Evolutionary conservation across 1,140 invertebrate genomes (phyloP), one percentile per base, ranked within the genome.

Genomic region (Homalodisca vitripennis): DNA sequence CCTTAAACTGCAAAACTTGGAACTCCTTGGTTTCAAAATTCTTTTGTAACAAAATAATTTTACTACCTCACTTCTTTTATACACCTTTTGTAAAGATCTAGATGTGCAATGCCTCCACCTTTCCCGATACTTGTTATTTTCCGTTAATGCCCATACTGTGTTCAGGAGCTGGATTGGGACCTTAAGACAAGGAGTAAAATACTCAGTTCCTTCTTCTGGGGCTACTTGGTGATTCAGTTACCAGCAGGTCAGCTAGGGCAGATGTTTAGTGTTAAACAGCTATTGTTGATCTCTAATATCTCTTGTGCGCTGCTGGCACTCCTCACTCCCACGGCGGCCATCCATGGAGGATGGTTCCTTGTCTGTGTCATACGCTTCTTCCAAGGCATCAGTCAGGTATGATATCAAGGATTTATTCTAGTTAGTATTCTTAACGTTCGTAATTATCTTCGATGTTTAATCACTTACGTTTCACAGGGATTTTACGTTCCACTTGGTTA

Each of bases 401-500:
- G n/a, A n/a, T n/a, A n/a, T n/a, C n/a, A n/a, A n/a, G n/a, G n/a
- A n/a, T n/a, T n/a, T n/a, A n/a, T n/a, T n/a, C n/a, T n/a, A n/a
- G n/a, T n/a, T n/a, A n/a, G n/a, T n/a, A n/a, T n/a, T n/a, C n/a
- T n/a, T n/a, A n/a, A n/a, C n/a, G n/a, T n/a, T n/a, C n/a, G 17
- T 22, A 20, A 12, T 55, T 22, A 55, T 12, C 51, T 26, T 55
- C 6, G 3, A 55, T 55, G 22, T 55, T 55, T 55, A 6, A 22
- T 29, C 13, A 29, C 13, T 64, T 31, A 20, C 70, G 71, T n/a
- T n/a, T n/a, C n/a, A 13, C 60, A 75, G 73, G 94, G 94, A 47
- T 92, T 95, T 0, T 92, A 92, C 0, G 95, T 93, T 79, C 93
- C 94, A 6, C 88, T 91, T 68, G 93, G 94, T 51, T 92, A 94